phyloP scores from a whole-genome alignment of 2,113 vertebrate species.

The Australoheros scitulus region DNA sequence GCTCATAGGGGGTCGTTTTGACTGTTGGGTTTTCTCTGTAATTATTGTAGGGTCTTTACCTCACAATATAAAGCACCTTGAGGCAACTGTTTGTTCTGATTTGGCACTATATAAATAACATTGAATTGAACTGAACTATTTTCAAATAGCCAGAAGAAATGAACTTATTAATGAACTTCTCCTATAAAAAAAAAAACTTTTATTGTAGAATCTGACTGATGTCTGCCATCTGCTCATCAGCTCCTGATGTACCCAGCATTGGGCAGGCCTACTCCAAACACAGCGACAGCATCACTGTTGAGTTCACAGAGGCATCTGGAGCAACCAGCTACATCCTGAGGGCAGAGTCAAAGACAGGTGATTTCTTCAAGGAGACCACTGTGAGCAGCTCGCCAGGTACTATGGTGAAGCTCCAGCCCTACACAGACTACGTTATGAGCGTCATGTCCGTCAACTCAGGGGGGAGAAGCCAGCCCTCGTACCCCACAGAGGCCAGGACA shows the following conservation, averaged over 20 bases:
- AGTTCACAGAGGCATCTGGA: slow-evolving; percentile 84
- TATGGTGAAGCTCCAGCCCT: slow-evolving; percentile 81
- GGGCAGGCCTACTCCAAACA: slow-evolving; percentile 88
- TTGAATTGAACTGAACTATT: no score
- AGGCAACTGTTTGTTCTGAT: no score
- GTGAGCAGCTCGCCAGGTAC: slow-evolving; percentile 85
- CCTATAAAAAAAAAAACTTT: background rate
- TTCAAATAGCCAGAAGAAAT: accelerated
- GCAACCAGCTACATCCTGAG: slow-evolving; percentile 87
- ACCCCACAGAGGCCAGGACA: slow-evolving; percentile 82
- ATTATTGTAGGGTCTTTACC: no score
- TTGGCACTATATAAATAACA: no score
- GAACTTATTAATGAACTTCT: background rate
- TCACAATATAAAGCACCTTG: no score
- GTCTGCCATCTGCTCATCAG: slow-evolving; percentile 65
- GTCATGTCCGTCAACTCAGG: slow-evolving; percentile 86
- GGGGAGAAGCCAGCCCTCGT: slow-evolving; percentile 87
- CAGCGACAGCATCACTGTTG: slow-evolving; percentile 90
- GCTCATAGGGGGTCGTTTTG: no score
- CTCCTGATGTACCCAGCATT: slow-evolving; percentile 85
- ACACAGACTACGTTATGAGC: slow-evolving; percentile 84
- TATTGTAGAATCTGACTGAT: background rate
- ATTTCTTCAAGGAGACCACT: slow-evolving; percentile 80
- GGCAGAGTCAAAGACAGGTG: slow-evolving; percentile 76
- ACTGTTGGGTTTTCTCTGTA: no score